Conservation (phyloP, 2,113 vertebrate genomes). For the Brachypodius melanocephalos region DNA sequence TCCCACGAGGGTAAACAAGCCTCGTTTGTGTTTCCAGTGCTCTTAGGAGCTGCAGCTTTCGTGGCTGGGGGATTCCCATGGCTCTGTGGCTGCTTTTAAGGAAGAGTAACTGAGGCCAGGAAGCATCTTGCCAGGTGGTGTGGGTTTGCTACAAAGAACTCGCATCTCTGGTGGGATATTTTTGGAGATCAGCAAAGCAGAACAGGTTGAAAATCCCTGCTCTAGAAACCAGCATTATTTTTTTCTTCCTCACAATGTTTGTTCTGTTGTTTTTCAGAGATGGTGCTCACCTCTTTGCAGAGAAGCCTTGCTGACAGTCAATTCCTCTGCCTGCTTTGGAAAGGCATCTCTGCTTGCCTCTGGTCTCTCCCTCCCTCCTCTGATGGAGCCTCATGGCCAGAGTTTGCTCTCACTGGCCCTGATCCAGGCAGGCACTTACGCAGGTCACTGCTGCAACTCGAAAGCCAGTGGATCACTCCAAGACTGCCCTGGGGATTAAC, state of each 20-base stretch:
- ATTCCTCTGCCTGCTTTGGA: conserved; percentile 3
- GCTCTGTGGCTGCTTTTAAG: neutral
- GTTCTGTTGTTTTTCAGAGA: neutral
- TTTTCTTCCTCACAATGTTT: neutral
- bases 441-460: neutral
- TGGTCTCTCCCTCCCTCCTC: neutral
- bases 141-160: conserved; percentile 5
- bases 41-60: neutral
- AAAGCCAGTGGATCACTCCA: neutral
- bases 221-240: neutral
- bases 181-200: conserved; percentile 3
- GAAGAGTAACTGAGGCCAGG: neutral
- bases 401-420: neutral
- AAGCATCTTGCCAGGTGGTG: neutral
- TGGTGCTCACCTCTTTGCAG: neutral
- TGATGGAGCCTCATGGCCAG: neutral
- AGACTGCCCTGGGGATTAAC: neutral
- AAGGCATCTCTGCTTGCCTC: neutral
- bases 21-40: neutral
- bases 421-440: conserved; percentile 33
- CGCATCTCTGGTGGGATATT: neutral
- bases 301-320: neutral
- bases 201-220: conserved; percentile 13
- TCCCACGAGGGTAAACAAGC: neutral
- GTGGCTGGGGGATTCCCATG: neutral